phyloP scores from a whole-genome alignment of 1,140 invertebrate genomes.

The Euborellia annulipes region DNA sequence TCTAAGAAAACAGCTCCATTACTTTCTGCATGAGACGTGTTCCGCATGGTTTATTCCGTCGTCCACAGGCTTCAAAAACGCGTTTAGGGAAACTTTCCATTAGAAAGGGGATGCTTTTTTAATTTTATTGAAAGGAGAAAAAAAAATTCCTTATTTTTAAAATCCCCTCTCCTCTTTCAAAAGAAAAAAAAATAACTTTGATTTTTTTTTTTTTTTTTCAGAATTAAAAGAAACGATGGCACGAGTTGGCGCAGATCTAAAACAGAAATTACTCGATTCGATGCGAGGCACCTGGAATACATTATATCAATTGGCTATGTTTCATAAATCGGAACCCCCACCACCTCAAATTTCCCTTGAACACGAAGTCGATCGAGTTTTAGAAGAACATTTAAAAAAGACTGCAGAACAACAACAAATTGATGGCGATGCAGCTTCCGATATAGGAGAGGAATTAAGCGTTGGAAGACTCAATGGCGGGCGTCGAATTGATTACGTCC shows the following conservation, averaged over 20 bases:
- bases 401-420: constrained; percentile 13
- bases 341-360: constrained; percentile 18
- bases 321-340: constrained; percentile 28
- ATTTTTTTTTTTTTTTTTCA: no score
- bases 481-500: constrained; percentile 83
- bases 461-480: constrained; percentile 76
- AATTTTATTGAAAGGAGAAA: no score
- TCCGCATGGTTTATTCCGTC: no score
- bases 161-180: no score
- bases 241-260: constrained; percentile 76
- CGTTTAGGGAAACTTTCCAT: no score
- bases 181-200: no score
- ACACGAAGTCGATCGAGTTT: constrained; percentile 35
- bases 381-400: constrained; percentile 32
- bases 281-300: constrained; percentile 76
- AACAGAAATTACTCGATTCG: constrained; percentile 76
- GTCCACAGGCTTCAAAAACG: no score
- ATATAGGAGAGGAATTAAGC: constrained; percentile 29
- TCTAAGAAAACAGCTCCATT: no score
- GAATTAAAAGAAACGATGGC: constrained; percentile 88
- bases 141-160: no score
- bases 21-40: no score
- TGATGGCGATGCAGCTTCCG: constrained; percentile 1
- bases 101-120: no score
- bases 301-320: constrained; percentile 50